Evolutionary conservation across 2,113 vertebrate genomes (phyloP), one percentile per base, ranked within the genome.

Genomic region (Cochlearius cochlearius): DNA sequence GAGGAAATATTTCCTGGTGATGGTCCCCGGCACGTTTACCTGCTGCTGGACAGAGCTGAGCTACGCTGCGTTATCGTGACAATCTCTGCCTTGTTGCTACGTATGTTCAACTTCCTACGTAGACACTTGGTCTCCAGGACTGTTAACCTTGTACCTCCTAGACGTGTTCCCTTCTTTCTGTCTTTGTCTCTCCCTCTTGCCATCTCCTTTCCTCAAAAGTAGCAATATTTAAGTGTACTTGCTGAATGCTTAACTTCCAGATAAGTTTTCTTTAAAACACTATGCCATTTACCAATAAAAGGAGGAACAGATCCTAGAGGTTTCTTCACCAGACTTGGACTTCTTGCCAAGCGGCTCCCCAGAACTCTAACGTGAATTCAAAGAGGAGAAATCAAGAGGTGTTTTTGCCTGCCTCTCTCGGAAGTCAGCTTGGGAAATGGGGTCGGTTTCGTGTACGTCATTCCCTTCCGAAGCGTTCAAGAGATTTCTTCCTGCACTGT

Each of bases 271-370:
- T 93, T 71, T 94, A 60, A 52, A 74, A 62, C 56, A 43, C 80
- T 38, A 34, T 83, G 86, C 69, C 80, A 73, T n/a, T 94, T 58
- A 45, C 1, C 7, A 69, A 72, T 30, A 59, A 91, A 77, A 78
- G 72, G 67, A 92, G 58, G 71, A 86, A 22, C 45, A 72, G 76
- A 62, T 78, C 92, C 76, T 59, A 60, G 86, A 91, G 86, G 89
- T 95, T 96, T 91, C 84, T 80, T 95, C 94, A 94, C 95, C 97
- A 96, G 95, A 79, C 85, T 92, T 95, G 91, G 86, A 92, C 77
- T 91, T 90, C 77, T 86, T 87, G 91, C 88, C 86, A 75, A n/a
- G 69, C 0, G 0, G 84, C 88, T 95, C 86, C 96, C 80, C 86
- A 84, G 86, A 75, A 81, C 72, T 93, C 43, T n/a, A 50, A 41